phyloP scores from a whole-genome alignment of 2,113 vertebrate species.

The Jacana jacana region DNA sequence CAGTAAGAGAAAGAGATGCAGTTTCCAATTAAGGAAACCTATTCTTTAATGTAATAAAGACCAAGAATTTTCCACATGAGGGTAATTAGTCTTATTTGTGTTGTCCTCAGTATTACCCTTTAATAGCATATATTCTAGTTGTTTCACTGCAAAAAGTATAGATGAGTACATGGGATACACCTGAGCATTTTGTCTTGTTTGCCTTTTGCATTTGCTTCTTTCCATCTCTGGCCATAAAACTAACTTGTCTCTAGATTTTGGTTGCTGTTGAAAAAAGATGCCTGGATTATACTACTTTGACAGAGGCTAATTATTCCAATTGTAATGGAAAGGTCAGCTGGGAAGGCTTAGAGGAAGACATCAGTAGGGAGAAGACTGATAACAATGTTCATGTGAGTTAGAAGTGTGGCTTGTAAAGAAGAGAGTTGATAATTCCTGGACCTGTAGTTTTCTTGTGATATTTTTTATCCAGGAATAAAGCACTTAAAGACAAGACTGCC shows the following conservation, averaged over 20 bases:
- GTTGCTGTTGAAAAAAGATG: background rate
- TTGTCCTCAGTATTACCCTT: background rate
- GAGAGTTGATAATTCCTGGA: background rate
- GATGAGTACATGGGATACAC: background rate
- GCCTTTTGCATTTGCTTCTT: background rate
- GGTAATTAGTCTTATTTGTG: background rate
- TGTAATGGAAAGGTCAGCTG: background rate
- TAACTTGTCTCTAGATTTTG: background rate
- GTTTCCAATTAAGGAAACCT: background rate
- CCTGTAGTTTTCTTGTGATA: background rate
- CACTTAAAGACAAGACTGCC: background rate
- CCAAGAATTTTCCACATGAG: background rate
- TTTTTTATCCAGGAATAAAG: background rate
- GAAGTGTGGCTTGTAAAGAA: background rate
- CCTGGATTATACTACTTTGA: background rate
- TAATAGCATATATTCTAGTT: background rate
- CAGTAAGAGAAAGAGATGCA: background rate
- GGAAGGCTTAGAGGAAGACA: background rate
- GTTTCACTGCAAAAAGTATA: background rate
- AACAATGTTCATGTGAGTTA: background rate
- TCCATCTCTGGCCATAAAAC: background rate
- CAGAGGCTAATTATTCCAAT: background rate
- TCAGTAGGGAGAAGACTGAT: background rate
- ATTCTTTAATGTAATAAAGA: background rate
- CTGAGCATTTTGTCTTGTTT: background rate